Base-by-base conservation (phyloP, 2,888 invertebrate genomes). In the Anorthoa munda region DNA sequence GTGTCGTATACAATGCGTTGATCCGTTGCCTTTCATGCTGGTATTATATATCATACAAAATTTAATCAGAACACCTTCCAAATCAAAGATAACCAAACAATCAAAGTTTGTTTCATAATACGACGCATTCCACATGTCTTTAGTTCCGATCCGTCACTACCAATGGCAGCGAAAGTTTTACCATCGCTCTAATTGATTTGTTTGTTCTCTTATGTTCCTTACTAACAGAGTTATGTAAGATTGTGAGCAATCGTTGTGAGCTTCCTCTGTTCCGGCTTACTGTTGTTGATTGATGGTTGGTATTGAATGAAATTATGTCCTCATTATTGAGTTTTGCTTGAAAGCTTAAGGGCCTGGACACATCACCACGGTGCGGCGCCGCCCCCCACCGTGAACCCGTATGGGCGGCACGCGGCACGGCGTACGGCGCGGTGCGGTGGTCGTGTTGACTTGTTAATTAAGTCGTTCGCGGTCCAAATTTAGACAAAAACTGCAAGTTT, bases 181-280 rank as follows among this genome's bases (percentile, higher is more conserved):
- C 21, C 1, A 65, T 56, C 46, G 18, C 39, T 75, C 67, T 78
- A 80, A 80, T 75, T 81, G 81, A 81, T 75, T 56, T 60, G 45
- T 75, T 78, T 78, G 67, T 75, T 80, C 48, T 80, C 78, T 77
- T 50, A 60, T 58, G 50, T 58, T 73, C 26, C 5, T 21, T 7
- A 21, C 56, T 58, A 58, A 66, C 53, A 13, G 4, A 15, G 51
- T 78, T 81, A 78, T 39, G 46, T 78, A 78, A 74, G 51, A 51
- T 12, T 26, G 15, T 63, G 3, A 72, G 74, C 15, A 4, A 4
- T 26, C 2, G 4, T 18, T 45, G n/a, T 4, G 45, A 26, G 13
- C 2, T 55, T 50, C 46, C 50, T 58, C 45, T 15, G 74, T 64
- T 75, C 64, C 31, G 63, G 50, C 13, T 59, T 39, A n/a, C 45